These are phyloP conservation scores for Phymorhynchus buccinoides DNA, from an alignment of 1,140 invertebrate genomes.

Conservation along the genomic window DNA sequence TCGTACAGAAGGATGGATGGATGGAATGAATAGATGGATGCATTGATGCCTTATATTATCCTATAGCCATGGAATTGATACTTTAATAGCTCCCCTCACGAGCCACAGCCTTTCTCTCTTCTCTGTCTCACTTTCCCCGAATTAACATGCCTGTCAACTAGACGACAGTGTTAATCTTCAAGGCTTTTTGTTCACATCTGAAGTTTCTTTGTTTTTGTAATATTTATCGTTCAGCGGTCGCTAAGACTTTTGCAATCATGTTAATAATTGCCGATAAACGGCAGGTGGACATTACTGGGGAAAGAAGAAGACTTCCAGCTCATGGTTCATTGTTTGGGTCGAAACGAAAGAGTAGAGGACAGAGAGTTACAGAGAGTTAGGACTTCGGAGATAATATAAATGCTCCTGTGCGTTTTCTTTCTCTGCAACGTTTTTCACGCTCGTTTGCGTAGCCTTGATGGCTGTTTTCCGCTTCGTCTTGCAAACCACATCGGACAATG, in stretches of 20 bases:
- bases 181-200: not conserved
- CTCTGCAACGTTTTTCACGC: not conserved
- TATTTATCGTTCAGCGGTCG: not conserved
- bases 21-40: not conserved
- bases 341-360: not conserved
- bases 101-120: not conserved
- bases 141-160: not conserved
- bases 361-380: not conserved
- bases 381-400: not conserved
- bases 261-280: not conserved
- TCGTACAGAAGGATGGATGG: not conserved
- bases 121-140: not conserved
- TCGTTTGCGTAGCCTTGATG: not conserved
- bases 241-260: not conserved
- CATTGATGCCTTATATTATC: not conserved
- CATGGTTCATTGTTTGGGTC: no score
- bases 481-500: not conserved
- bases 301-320: no score
- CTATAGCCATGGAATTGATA: not conserved
- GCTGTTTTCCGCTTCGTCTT: slow-evolving; percentile 21
- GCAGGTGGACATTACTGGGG: not conserved
- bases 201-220: not conserved
- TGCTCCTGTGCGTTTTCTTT: not conserved
- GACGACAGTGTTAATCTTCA: not conserved
- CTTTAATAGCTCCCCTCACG: not conserved